phyloP scores from a whole-genome alignment of 2,888 invertebrate species.

The Dugesia japonica region DNA sequence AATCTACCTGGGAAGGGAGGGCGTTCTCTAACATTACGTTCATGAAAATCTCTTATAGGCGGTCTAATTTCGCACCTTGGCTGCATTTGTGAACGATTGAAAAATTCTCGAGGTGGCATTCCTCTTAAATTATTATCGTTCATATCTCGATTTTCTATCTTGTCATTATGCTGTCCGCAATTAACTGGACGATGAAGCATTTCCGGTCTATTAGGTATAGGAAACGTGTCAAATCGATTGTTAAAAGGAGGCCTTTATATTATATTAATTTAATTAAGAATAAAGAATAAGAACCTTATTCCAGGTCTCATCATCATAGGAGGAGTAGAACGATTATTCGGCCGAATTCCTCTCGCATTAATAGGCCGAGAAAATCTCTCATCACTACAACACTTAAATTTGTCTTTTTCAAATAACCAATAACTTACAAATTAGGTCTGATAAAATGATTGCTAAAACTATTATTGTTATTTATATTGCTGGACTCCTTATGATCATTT shows the following conservation, averaged over 20 bases:
- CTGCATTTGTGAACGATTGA: not conserved
- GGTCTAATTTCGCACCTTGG: not conserved
- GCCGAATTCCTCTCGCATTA: no score
- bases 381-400: not conserved
- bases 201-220: not conserved
- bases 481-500: not conserved
- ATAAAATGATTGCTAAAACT: not conserved
- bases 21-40: no score
- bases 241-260: not conserved
- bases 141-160: not conserved
- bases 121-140: not conserved
- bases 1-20: no score
- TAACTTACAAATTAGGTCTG: constrained; percentile 20
- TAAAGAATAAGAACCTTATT: not conserved
- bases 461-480: not conserved
- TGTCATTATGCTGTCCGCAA: not conserved
- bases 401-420: not conserved
- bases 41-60: no score
- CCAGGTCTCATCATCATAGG: constrained; percentile 5
- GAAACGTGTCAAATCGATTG: not conserved
- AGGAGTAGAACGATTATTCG: not conserved
- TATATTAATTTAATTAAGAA: not conserved
- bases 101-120: not conserved
- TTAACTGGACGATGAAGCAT: not conserved
- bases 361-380: not conserved